Conservation (phyloP, 2,888 invertebrate genomes). For the Heteropelma amictum region DNA sequence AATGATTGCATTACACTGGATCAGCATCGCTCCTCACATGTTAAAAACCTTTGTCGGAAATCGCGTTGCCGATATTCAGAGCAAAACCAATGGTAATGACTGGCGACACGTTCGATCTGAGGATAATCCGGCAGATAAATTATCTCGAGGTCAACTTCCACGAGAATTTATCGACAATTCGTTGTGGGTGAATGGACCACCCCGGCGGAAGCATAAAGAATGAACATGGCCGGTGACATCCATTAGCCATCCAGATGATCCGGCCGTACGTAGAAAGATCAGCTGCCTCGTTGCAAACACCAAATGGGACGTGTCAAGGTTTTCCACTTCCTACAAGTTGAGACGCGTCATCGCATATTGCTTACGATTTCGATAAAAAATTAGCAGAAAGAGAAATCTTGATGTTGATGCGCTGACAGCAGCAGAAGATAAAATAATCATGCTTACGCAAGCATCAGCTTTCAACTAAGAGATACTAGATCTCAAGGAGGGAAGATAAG, state of each 20-base stretch:
- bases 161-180: background rate
- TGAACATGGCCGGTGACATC: slow-evolving; percentile 7
- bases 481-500: background rate
- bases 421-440: slow-evolving; percentile 8
- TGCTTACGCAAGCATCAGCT: background rate
- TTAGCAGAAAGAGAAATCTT: background rate
- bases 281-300: background rate
- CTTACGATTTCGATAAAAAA: slow-evolving; percentile 18
- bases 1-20: slow-evolving; percentile 54
- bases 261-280: slow-evolving; percentile 1
- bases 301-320: background rate
- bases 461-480: slow-evolving; percentile 16
- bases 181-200: slow-evolving; percentile 49
- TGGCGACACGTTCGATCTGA: slow-evolving; percentile 48
- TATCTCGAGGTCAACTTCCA: slow-evolving; percentile 47
- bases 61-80: slow-evolving; percentile 53
- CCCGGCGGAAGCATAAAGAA: slow-evolving; percentile 25
- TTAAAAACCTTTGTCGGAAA: slow-evolving; percentile 50
- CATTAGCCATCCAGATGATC: background rate
- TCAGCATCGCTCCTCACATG: slow-evolving; percentile 36
- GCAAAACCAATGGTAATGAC: background rate
- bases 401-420: background rate
- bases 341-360: slow-evolving; percentile 39
- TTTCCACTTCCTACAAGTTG: slow-evolving; percentile 31
- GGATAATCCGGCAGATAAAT: too few species aligned